Base-by-base conservation (phyloP, 2,797 vertebrate species). In the Capromys pilorides region DNA sequence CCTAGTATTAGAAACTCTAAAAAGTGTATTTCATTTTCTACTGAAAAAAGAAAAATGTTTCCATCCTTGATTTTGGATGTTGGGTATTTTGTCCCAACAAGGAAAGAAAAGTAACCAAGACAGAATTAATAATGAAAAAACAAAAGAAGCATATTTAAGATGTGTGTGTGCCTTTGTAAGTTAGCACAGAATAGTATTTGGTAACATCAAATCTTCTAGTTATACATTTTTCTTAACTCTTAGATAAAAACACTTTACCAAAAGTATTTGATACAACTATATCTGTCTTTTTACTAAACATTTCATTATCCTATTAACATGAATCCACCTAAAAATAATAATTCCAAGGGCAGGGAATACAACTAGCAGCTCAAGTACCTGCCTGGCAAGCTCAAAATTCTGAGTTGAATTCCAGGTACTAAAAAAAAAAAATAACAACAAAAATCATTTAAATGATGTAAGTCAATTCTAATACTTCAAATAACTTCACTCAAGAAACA, bases 261-360 rank as follows among this genome's bases (percentile, higher is more conserved):
- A 57, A 91, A 88, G 45, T 45, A 94, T 19, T n/a, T 83, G 18
- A 33, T 84, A 84, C 26, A 88, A 22, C 28, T 51, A 36, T 79
- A 39, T 88, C 82, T 69, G 12, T n/a, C 33, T 95, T 93, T 90
- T 95, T 77, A 91, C 11, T 95, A 62, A 86, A 39, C 94, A 93
- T 75, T 93, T 86, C 67, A 93, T 64, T 75, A 95, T 87, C 6
- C 28, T 86, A 91, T 26, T 28, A 95, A 96, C 94, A 54, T 69
- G 69, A 83, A 45, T 73, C 31, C 31, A 78, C 51, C 64, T 59
- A 87, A 93, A 90, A 83, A 49, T 31, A 95, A 16, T 57, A 57
- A 57, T 57, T 57, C 54, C 54, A 57, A 57, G 14, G 16, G 13
- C 16, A 16, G 16, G 14, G 54, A 57, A 57, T 57, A 57, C 54